Base-by-base conservation (phyloP, 2,888 invertebrate species). In the Sialis fuliginosa region DNA sequence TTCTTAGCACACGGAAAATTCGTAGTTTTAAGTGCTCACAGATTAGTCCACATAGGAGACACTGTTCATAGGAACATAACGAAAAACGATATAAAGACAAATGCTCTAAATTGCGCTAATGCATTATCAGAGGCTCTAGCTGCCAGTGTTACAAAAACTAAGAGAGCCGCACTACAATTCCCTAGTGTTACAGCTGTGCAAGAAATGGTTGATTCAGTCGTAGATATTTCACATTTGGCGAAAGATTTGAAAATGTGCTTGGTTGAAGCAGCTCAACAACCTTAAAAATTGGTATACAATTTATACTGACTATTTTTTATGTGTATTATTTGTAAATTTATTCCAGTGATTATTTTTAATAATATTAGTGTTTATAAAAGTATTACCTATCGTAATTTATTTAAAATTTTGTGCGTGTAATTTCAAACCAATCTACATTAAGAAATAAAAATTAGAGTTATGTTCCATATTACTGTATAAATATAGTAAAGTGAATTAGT, bases 1-100 rank as follows among this genome's bases (percentile, higher is more conserved):
- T 93, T 93, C 64, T 80, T 95, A 45, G 89, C 90, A 9, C 88
- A 92, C 62, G 88, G 90, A 46, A 95, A 95, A 64, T 91, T 91
- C 64, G 91, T 96, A 7, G 88, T 95, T 34, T 72, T 96, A 44
- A 88, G 88, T 61, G 93, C 92, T 31, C 93, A 95, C 61, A 82
- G 92, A 62, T 72, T 96, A 58, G 89, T 96, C 13, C 86, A 89
- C 61, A 92, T 93, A 50, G 93, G 93, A 45, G 95, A 96, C 67
- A 90, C 87, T 44, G 85, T 95, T 32, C 83, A 91, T 62, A 78
- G 88, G 56, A 90, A 90, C 63, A 75, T 91, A 40, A 73, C 77
- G 32, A 78, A 83, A 57, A 72, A 76, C 47, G 81, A 83, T 52
- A 67, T 89, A 42, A 79, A 82, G 58, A 75, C 79, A 43, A 74